phyloP scores from a whole-genome alignment of 2,888 invertebrate species.

The Cephus rjabovi region DNA sequence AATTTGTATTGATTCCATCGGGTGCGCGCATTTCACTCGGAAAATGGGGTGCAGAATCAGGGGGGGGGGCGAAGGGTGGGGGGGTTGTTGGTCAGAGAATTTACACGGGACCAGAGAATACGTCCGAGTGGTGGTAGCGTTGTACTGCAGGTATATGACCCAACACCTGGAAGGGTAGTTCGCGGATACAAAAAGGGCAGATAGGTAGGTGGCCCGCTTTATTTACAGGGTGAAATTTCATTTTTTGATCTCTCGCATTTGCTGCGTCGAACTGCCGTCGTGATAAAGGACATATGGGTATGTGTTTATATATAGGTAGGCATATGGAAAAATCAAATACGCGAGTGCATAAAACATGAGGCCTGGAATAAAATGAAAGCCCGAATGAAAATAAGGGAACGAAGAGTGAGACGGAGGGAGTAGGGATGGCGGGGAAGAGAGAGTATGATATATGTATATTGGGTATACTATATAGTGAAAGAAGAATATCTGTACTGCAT shows the following conservation, averaged over 20 bases:
- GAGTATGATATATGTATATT: background rate
- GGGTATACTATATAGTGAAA: too few relatives aligned
- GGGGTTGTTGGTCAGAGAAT: background rate
- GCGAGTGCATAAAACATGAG: constrained; percentile 47
- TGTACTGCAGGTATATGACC: background rate
- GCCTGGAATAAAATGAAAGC: constrained; percentile 39
- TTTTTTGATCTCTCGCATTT: constrained; percentile 8
- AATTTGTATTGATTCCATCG: constrained; percentile 3
- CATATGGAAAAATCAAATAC: constrained; percentile 41
- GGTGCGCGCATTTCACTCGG: constrained; percentile 21
- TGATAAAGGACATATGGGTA: background rate
- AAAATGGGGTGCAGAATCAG: constrained; percentile 15
- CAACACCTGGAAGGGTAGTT: background rate
- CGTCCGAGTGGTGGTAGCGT: background rate
- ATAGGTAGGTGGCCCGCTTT: constrained; percentile 15
- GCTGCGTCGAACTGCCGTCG: background rate
- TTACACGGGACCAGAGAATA: background rate
- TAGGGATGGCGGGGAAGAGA: background rate
- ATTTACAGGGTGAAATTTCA: constrained; percentile 23
- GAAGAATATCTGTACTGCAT: too few relatives aligned
- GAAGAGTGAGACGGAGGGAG: constrained; percentile 1
- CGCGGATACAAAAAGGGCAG: background rate
- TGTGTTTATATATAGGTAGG: constrained; percentile 12
- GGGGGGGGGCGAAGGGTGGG: too few relatives aligned
- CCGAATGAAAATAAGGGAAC: constrained; percentile 38